phyloP scores from a whole-genome alignment of 2,113 vertebrate species.

The Gnathonemus echidnorhynchus region DNA sequence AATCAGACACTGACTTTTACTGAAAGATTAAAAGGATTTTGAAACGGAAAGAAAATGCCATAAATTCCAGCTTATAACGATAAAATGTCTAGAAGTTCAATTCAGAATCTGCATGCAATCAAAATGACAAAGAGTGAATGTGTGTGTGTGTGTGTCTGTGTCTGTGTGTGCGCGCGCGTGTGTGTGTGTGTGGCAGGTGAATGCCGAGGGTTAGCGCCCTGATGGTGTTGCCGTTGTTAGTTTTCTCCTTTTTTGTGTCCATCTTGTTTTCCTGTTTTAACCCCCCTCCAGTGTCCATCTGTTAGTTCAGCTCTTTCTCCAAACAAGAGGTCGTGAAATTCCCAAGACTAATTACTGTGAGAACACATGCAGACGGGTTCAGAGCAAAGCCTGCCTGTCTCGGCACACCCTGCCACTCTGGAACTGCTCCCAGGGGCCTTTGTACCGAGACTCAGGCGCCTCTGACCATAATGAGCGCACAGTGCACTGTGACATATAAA shows the following conservation, averaged over 20 bases:
- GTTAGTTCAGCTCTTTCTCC: constrained; percentile 16
- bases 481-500: not conserved
- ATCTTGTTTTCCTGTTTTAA: constrained; percentile 13
- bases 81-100: not conserved
- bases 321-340: constrained; percentile 23
- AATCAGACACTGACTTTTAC: constrained; percentile 12
- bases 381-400: constrained; percentile 9
- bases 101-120: not conserved
- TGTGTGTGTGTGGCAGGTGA: not conserved
- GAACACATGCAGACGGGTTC: constrained; percentile 16
- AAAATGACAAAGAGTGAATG: not conserved
- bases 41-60: not conserved
- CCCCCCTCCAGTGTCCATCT: constrained; percentile 22
- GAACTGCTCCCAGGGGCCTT: not conserved
- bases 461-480: not conserved
- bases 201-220: not conserved
- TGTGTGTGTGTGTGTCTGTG: not conserved
- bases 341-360: constrained; percentile 25
- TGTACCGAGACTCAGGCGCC: no score
- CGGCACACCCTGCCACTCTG: not conserved
- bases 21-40: constrained; percentile 11
- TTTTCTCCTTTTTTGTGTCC: constrained; percentile 5
- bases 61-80: not conserved
- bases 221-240: not conserved
- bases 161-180: not conserved